Base-by-base conservation (phyloP, 2,888 invertebrate species). In the Marasmarcha lunaedactyla region DNA sequence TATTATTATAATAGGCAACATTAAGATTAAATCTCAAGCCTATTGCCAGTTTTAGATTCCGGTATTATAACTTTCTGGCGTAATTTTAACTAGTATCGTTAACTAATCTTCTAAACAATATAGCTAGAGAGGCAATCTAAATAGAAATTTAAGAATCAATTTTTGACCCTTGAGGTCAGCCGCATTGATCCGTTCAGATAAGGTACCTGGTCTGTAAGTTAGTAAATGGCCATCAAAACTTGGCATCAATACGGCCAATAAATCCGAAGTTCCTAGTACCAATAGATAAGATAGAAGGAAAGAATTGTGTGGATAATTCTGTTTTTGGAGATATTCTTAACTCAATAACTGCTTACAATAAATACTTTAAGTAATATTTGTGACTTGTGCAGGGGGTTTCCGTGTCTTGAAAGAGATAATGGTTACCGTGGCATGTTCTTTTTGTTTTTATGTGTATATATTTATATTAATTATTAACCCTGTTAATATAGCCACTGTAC, bases 81-180 rank as follows among this genome's bases (percentile, higher is more conserved):
- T 35, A 39, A 41, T 37, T 20, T 20, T 48, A 49, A 49, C 49
- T 41, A 37, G 51, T 51, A 50, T 51, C 46, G 41, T 48, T 51
- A 47, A 48, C 43, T 46, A 51, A 56, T 55, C 7, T 20, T 20
- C 20, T 20, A 57, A 57, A 59, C 51, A 54, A 57, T 63, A 20
- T 20, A 5, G 20, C 20, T 7, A 20, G 20, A 20, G 7, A 20
- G n/a, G 30, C 30, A n/a, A 30, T 30, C 30, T 9, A 67, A 64
- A 69, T 65, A 63, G 63, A 68, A 71, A 66, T 57, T 68, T 77
- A 66, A 78, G 71, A 78, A 72, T 81, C 78, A 79, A 81, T 79
- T 76, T 67, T 59, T 77, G 72, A 76, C 73, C 73, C 52, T 36
- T n/a, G 40, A 45, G 73, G 72, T 74, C 68, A 68, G 50, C 51